These are phyloP conservation scores for Nasonia vitripennis DNA, from an alignment of 1,140 invertebrate genomes.

Conservation along the genomic window DNA sequence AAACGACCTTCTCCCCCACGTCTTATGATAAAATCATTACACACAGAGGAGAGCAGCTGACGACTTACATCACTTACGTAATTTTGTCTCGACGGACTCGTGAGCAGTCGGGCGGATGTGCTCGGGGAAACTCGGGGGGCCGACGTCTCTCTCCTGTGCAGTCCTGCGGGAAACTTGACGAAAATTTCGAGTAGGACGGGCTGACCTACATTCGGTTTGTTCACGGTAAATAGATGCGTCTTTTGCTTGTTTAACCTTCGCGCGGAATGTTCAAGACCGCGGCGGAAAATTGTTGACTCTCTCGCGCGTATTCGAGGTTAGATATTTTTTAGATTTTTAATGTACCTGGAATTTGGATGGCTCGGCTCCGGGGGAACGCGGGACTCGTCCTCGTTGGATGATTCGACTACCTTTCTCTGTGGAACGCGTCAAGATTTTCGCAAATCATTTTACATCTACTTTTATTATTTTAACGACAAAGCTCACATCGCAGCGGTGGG, in stretches of 20 bases:
- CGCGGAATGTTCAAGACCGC: too few relatives aligned
- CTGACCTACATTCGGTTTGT: slow-evolving; percentile 31
- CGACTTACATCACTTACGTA: slow-evolving; percentile 73
- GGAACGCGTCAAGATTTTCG: not conserved
- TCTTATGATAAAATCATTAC: not conserved
- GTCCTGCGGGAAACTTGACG: slow-evolving; percentile 10
- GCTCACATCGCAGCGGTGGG: not conserved
- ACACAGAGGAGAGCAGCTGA: not conserved
- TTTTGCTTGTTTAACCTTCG: not conserved
- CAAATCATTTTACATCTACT: too few relatives aligned
- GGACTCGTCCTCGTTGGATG: slow-evolving; percentile 62
- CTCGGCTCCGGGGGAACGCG: slow-evolving; percentile 59
- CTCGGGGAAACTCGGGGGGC: slow-evolving; percentile 24
- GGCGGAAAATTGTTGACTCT: too few relatives aligned
- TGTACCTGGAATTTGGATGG: slow-evolving; percentile 25
- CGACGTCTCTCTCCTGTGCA: slow-evolving; percentile 46
- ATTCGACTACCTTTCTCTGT: slow-evolving; percentile 2
- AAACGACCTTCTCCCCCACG: not conserved
- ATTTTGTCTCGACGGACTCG: slow-evolving; percentile 60
- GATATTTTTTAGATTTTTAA: not conserved
- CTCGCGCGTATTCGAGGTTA: too few relatives aligned
- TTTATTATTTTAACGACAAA: not conserved
- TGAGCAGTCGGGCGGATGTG: not conserved
- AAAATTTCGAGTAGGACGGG: slow-evolving; percentile 26
- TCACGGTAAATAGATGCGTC: not conserved